Evolutionary conservation across 2,113 vertebrate genomes (phyloP), one percentile per base, ranked within the genome.

Genomic region (Taxidea taxus): DNA sequence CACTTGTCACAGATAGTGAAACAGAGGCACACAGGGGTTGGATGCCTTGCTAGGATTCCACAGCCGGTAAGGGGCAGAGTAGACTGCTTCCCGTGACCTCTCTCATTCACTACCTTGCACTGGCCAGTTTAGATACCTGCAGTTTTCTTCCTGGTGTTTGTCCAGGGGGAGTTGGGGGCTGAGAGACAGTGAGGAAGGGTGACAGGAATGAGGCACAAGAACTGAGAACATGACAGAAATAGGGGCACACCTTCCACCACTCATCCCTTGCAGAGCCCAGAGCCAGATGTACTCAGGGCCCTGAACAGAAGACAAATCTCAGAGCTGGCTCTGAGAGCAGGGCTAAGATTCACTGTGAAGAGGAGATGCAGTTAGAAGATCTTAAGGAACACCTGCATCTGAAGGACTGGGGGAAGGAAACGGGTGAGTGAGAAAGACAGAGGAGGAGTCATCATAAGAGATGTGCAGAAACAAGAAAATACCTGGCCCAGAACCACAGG

Each of bases 21-120:
- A 64, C 37, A 51, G 37, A 68, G 18, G 3, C 62, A 60, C 3
- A 1, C 0, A 37, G 6, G 27, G 15, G 4, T 2, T 56, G 34
- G 12, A 47, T 1, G 10, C 1, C 29, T 54, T 54, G 27, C 12
- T 74, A 47, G 31, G 18, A 37, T n/a, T 68, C 18, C 15, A 18
- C 16, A 14, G 8, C 20, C 11, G 6, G 23, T 21, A 3, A 39
- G 7, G 2, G 8, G 47, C 7, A 39, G 62, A 15, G 49, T 5
- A 4, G 8, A 7, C 39, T 16, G 27, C 13, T 8, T 10, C 14
- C 25, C 1, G 0, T 2, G 11, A 51, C 25, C 21, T 5, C 1
- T 20, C 5, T 10, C 20, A 3, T 11, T 37, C 21, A 8, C 7
- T 1, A 3, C 0, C 14, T 16, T 2, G 14, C 12, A 0, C 6